These are phyloP conservation scores for Anthophora plumipes DNA, from an alignment of 2,888 invertebrate genomes.

Conservation along the genomic window DNA sequence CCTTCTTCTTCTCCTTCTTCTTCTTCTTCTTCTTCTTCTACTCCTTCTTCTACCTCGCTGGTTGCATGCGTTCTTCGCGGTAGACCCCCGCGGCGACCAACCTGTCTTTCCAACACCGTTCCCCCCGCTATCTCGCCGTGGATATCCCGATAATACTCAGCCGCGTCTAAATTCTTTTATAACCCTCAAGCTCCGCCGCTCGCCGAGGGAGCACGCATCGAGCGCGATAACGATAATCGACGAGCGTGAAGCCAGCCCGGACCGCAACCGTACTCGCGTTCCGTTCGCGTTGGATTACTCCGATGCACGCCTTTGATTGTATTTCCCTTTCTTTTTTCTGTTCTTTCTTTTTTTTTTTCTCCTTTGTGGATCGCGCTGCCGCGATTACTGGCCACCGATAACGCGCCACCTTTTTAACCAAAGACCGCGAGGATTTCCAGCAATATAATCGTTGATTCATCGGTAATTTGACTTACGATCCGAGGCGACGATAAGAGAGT, in stretches of 20 bases:
- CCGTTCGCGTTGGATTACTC: slow-evolving; percentile 53
- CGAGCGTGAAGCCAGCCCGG: slow-evolving; percentile 68
- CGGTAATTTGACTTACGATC: slow-evolving; percentile 26
- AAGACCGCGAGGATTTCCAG: slow-evolving; percentile 16
- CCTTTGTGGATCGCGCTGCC: neutral
- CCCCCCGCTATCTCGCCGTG: slow-evolving; percentile 72
- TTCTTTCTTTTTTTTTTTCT: neutral
- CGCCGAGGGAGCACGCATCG: slow-evolving; percentile 52
- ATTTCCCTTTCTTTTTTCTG: slow-evolving; percentile 10
- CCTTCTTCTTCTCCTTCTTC: slow-evolving; percentile 46
- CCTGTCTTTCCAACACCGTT: slow-evolving; percentile 84
- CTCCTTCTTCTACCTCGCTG: slow-evolving; percentile 59
- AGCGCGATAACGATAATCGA: slow-evolving; percentile 75
- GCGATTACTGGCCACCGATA: slow-evolving; percentile 35
- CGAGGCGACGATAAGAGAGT: neutral
- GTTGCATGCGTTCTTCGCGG: slow-evolving; percentile 75
- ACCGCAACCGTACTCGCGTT: slow-evolving; percentile 55
- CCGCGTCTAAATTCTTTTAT: slow-evolving; percentile 76
- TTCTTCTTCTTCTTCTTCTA: slow-evolving; percentile 43
- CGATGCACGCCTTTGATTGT: slow-evolving; percentile 65
- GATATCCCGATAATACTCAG: slow-evolving; percentile 77
- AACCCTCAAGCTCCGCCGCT: slow-evolving; percentile 53
- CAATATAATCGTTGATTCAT: slow-evolving; percentile 27
- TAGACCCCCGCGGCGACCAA: slow-evolving; percentile 83
- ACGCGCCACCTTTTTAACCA: slow-evolving; percentile 10